Conservation (phyloP, 2,888 invertebrate genomes). For the Orgyia antiqua region DNA sequence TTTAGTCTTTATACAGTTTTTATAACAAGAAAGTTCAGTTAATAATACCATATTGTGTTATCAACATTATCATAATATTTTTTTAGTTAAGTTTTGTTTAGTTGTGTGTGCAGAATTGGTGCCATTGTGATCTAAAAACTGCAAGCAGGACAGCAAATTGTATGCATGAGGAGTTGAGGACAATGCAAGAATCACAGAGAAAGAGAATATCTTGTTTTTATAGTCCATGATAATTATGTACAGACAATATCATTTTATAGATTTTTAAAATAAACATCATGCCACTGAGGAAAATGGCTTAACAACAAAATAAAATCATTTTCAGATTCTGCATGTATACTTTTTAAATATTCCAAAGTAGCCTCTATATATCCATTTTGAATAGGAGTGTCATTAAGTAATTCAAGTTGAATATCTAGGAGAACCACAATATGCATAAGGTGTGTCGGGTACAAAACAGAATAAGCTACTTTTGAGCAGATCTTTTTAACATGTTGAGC, state of each 20-base stretch:
- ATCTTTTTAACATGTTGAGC: constrained; percentile 34
- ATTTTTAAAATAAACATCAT: constrained; percentile 41
- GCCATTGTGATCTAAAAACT: too few relatives aligned
- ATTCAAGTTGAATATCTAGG: constrained; percentile 44
- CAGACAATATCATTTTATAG: not conserved
- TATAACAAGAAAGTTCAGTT: too few relatives aligned
- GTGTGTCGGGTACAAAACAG: constrained; percentile 43
- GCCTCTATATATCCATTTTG: constrained; percentile 30
- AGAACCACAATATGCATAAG: constrained; percentile 40
- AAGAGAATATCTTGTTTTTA: too few relatives aligned
- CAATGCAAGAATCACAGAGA: too few relatives aligned
- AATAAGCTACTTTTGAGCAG: constrained; percentile 25
- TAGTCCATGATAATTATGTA: too few relatives aligned
- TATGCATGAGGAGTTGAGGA: too few relatives aligned
- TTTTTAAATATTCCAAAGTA: constrained; percentile 33
- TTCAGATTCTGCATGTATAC: constrained; percentile 34
- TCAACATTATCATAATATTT: too few relatives aligned
- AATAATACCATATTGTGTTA: too few relatives aligned
- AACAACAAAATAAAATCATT: constrained; percentile 53
- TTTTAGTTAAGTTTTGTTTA: too few relatives aligned
- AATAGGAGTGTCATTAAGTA: constrained; percentile 22
- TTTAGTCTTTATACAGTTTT: too few relatives aligned
- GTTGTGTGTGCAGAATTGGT: too few relatives aligned
- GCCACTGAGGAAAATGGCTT: constrained; percentile 64
- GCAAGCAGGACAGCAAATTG: too few relatives aligned